Percentiles rank a stretch among this genome's conserved stretches.
phyloP scores from a whole-genome alignment of 1,140 invertebrate species.

The Radopholus similis region DNA sequence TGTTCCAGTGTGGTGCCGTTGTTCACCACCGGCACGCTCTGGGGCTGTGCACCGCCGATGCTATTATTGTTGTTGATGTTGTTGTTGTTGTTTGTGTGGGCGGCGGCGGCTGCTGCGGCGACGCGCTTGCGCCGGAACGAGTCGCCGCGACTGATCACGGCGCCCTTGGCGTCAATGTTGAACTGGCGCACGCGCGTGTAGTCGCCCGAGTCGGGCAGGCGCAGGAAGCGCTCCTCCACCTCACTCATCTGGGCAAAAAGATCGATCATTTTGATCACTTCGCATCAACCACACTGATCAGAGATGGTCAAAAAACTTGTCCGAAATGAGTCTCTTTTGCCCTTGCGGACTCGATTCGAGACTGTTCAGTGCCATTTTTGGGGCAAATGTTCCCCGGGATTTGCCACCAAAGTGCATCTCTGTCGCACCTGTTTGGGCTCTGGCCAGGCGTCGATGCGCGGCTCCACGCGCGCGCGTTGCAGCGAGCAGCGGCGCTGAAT shows the following conservation, averaged over 20 bases:
- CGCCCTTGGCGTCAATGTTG: conserved; percentile 49
- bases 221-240: conserved; percentile 46
- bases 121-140: conserved; percentile 42
- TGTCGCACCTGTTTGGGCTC: conserved; percentile 36
- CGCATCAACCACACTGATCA: no score
- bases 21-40: background rate
- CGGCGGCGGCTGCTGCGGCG: conserved; percentile 4
- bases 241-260: conserved; percentile 32
- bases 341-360: no score
- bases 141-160: conserved; percentile 45
- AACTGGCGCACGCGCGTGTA: conserved; percentile 52
- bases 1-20: background rate
- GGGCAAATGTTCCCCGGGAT: no score
- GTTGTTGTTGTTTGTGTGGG: background rate
- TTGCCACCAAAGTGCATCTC: no score
- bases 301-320: no score
- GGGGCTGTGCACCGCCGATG: no score
- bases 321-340: no score
- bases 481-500: conserved; percentile 26
- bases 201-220: conserved; percentile 43
- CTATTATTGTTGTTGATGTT: no score
- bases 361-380: no score
- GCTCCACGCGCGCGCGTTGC: conserved; percentile 12
- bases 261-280: no score
- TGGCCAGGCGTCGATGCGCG: conserved; percentile 47